Evolutionary conservation across 2,113 vertebrate species (phyloP), one percentile per base, ranked within the genome.

Genomic region (Pomatostomus ruficeps): DNA sequence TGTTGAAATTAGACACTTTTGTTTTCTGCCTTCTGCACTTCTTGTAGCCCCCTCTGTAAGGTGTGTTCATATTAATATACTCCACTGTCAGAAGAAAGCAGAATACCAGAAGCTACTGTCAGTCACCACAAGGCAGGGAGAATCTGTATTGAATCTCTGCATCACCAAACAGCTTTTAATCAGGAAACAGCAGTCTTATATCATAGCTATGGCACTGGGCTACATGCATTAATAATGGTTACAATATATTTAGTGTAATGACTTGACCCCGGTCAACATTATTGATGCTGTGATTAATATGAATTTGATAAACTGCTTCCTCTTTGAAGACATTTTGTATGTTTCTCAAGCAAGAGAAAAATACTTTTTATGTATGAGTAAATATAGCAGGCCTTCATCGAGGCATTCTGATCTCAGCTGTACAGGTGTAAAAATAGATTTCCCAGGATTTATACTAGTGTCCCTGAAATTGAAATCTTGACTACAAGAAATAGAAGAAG

Each of bases 1-100:
- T 74, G 92, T 93, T 97, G 97, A 97, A 98, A 98, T 97, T 92
- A 97, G 97, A 97, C 93, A 97, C 98, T 94, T 87, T 78, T 89
- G 95, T 93, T 96, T 97, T 87, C 94, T 62, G 38, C 81, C 89
- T 95, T 92, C 96, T 95, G 86, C 74, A 89, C 58, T 97, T 97
- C 93, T 92, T 92, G 92, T 93, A 55, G 71, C 91, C 94, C 97
- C 72, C 70, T 92, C 61, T 63, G 57, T 66, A 96, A 97, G 96
- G 96, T 96, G 92, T 68, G 93, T 79, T 91, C 73, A 57, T 72
- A 74, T 67, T 95, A 95, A 95, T 75, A 76, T n/a, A 91, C 79
- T 51, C 71, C 86, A 74, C 74, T 87, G 81, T 88, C 81, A 94
- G 89, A 89, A 86, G 86, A 94, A 96, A 83, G 51, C 19, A 40